Evolutionary conservation across 2,797 vertebrate species (phyloP).

Genomic region (Cossypha heuglini): DNA sequence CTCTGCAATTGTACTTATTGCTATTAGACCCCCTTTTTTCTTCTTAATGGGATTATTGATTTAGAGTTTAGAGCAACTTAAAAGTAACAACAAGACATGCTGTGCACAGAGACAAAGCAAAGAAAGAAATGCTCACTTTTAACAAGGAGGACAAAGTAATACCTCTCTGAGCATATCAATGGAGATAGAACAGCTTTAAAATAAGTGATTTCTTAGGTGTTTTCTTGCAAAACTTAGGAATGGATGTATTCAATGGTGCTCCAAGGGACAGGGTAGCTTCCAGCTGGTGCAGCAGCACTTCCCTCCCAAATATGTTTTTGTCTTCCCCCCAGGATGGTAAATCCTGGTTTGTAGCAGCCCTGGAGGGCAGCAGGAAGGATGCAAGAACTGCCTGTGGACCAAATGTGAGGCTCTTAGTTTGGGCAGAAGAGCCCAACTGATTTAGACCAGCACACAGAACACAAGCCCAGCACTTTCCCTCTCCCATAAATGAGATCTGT

Average conservation of each 20-base stretch:
- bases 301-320: rapidly evolving
- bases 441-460: neutral
- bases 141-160: neutral
- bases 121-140: neutral
- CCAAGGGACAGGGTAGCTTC: neutral
- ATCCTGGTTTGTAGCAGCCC: neutral
- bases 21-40: constrained; percentile 13
- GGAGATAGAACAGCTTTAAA: neutral
- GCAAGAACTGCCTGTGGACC: neutral
- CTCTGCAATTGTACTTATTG: constrained; percentile 56
- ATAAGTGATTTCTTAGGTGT: neutral
- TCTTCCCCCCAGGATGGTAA: neutral
- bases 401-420: neutral
- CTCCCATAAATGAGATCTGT: neutral
- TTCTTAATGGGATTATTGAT: constrained; percentile 61
- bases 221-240: neutral
- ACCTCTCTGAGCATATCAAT: neutral
- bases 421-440: neutral
- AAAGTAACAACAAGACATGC: neutral
- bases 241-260: neutral
- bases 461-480: neutral
- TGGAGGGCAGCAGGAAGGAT: neutral
- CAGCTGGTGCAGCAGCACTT: neutral
- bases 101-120: neutral
- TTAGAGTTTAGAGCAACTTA: constrained; percentile 11